Base-by-base conservation (phyloP, 2,113 vertebrate species). In the Pachyramphus minor region DNA sequence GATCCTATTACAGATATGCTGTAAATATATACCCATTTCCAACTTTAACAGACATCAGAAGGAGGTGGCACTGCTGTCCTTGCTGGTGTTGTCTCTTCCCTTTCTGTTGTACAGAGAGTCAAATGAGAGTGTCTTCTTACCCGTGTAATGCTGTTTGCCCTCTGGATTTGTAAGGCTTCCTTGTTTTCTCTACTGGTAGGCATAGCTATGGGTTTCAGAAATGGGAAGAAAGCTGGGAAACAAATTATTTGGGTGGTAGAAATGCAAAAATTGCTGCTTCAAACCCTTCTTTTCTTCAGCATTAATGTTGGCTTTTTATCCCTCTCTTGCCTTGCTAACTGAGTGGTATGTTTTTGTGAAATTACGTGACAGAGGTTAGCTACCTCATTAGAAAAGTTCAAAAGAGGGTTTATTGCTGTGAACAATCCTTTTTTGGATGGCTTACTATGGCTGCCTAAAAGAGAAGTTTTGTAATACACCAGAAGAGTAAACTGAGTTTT, bases 381-480 rank as follows among this genome's bases (percentile, higher is more conserved):
- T 63, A 11, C 27, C 28, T 33, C 1, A 9, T 50, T n/a, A 24
- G 12, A 44, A 66, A 84, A 45, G 16, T 59, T 35, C 3, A 2
- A 16, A 50, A 71, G 41, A 20, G 15, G 21, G 14, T 52, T 80
- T 72, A 21, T 47, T 92, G 21, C 47, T 45, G 28, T 84, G 35
- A 69, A 41, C 0, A 2, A 25, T 23, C 2, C 39, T 75, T 39
- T 49, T 72, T 21, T 47, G 2, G 1, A 53, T 4, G 3, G 14
- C 22, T 82, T 75, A 45, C 33, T 63, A 8, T 45, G 42, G 5
- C 45, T 62, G 50, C 33, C 13, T 69, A 39, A 45, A 74, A 49
- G 25, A 58, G 41, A 44, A 84, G 31, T 69, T 56, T 20, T 86
- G 55, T 50, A 21, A 17, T 41, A 33, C 2, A 41, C 9, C 23